Conservation (phyloP, 2,888 invertebrate species). For the Thymelicus acteon region DNA sequence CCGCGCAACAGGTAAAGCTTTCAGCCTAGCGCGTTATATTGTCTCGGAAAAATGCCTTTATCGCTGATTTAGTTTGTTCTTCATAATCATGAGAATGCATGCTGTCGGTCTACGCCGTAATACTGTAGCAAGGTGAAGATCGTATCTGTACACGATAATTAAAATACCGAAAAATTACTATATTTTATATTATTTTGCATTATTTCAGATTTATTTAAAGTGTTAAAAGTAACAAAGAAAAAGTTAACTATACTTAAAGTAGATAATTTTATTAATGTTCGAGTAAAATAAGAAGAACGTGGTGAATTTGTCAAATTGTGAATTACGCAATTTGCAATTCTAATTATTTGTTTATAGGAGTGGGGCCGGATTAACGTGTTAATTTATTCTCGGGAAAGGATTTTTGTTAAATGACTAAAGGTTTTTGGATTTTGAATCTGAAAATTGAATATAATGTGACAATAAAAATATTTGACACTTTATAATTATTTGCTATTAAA, state of each 20-base stretch:
- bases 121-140: too few relatives aligned
- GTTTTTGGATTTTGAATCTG: slow-evolving; percentile 42
- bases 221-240: neutral
- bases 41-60: neutral
- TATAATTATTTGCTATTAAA: neutral
- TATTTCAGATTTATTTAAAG: too few relatives aligned
- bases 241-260: slow-evolving; percentile 3
- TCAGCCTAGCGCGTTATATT: slow-evolving; percentile 42
- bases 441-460: slow-evolving; percentile 33
- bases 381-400: slow-evolving; percentile 67
- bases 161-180: too few relatives aligned
- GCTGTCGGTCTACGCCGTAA: too few relatives aligned
- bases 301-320: slow-evolving; percentile 56
- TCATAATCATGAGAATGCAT: too few relatives aligned
- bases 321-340: slow-evolving; percentile 71
- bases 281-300: slow-evolving; percentile 39
- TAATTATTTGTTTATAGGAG: slow-evolving; percentile 67
- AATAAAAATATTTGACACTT: neutral
- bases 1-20: slow-evolving; percentile 75
- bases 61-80: neutral
- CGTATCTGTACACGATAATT: too few relatives aligned
- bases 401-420: slow-evolving; percentile 60
- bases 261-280: slow-evolving; percentile 17
- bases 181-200: too few relatives aligned
- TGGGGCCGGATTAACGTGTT: slow-evolving; percentile 63